Conservation (phyloP, 2,888 invertebrate species). For the Orchesella flavescens region DNA sequence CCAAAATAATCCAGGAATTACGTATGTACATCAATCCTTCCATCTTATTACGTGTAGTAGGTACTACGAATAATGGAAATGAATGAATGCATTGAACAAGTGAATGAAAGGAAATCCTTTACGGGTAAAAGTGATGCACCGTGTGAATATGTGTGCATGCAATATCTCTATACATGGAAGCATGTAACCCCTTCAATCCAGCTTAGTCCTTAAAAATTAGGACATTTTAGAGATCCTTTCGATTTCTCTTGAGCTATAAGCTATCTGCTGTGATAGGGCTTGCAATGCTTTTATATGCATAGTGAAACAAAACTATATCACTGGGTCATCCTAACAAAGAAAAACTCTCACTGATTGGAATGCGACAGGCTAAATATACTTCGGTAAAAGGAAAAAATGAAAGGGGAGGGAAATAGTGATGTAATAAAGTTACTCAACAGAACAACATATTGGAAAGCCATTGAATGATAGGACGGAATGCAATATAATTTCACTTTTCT, state of each 20-base stretch:
- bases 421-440: too few species aligned
- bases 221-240: slow-evolving; percentile 19
- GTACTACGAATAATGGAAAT: neutral
- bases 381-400: neutral
- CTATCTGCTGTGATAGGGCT: too few species aligned
- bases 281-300: neutral
- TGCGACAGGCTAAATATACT: too few species aligned
- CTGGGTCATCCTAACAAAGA: slow-evolving; percentile 47
- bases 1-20: slow-evolving; percentile 43
- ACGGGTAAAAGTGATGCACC: slow-evolving; percentile 11
- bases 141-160: neutral
- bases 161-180: neutral
- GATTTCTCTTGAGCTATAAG: neutral
- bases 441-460: too few species aligned
- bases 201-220: slow-evolving; percentile 24
- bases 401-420: neutral
- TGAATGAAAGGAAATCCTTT: slow-evolving; percentile 33
- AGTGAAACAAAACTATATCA: slow-evolving; percentile 1
- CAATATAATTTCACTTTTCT: too few species aligned
- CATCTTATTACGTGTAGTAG: slow-evolving; percentile 2
- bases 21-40: slow-evolving; percentile 38
- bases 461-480: too few species aligned
- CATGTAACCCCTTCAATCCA: slow-evolving; percentile 19
- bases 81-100: neutral
- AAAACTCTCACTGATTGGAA: neutral